Percentiles rank a stretch among this genome's conserved stretches.
Conservation (phyloP, 2,113 vertebrate genomes). For the Xerus inauris region DNA sequence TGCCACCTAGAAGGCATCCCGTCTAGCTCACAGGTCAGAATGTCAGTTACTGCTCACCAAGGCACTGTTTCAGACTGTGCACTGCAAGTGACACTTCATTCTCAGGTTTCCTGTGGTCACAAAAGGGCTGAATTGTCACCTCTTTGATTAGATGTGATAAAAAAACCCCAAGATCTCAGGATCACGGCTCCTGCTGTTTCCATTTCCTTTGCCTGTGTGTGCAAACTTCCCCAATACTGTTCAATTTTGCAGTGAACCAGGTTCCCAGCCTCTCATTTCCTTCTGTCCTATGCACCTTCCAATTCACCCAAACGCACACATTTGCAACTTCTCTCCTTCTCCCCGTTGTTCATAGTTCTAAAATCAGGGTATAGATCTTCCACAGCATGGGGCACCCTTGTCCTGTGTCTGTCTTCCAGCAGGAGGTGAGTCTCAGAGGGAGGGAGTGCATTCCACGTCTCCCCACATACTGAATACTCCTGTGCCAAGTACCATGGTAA, state of each 20-base stretch:
- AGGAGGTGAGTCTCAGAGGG: not conserved
- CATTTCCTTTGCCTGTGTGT: not conserved
- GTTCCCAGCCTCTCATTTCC: not conserved
- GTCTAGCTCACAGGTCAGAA: not conserved
- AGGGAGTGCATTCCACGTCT: not conserved
- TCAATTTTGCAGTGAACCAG: not conserved
- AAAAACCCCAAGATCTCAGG: not conserved
- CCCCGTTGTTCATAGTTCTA: not conserved
- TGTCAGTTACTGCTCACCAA: not conserved
- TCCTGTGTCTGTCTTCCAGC: not conserved
- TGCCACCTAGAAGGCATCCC: not conserved
- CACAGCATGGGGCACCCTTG: not conserved
- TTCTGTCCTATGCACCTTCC: not conserved
- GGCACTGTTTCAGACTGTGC: not conserved
- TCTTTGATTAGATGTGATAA: not conserved
- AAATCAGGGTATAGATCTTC: not conserved
- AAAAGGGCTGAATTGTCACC: not conserved
- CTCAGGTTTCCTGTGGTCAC: not conserved
- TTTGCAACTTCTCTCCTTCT: not conserved
- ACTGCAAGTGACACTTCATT: not conserved
- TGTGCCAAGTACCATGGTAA: not conserved
- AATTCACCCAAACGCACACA: not conserved
- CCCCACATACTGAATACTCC: not conserved
- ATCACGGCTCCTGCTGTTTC: not conserved
- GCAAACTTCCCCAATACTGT: not conserved